Evolutionary conservation across 1,140 invertebrate genomes (phyloP).

Genomic region (Trialeurodes vaporariorum): DNA sequence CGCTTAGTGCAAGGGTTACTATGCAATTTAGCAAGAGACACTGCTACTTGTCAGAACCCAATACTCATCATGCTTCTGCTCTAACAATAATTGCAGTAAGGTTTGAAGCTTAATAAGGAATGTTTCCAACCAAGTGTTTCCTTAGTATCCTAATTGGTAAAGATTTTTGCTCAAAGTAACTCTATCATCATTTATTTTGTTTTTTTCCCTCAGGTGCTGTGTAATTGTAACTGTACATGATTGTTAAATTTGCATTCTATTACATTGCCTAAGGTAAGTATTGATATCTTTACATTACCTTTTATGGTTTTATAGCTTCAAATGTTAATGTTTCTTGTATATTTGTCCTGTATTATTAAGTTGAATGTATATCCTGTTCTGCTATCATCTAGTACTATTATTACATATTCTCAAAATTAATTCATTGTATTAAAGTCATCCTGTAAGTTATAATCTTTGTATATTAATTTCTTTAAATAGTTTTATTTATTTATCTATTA

Average conservation of each 20-base stretch:
- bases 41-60: not conserved
- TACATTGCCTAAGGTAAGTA: not conserved
- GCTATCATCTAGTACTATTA: not conserved
- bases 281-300: not conserved
- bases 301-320: not conserved
- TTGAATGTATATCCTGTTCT: not conserved
- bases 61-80: not conserved
- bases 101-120: not conserved
- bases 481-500: not conserved
- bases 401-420: not conserved
- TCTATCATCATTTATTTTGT: not conserved
- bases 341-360: not conserved
- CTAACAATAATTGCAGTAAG: not conserved
- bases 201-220: not conserved
- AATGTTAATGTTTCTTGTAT: not conserved
- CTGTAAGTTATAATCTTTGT: not conserved
- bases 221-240: not conserved
- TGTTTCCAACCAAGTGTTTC: not conserved
- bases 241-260: not conserved
- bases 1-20: too few species aligned
- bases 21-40: not conserved
- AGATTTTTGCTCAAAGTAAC: too few species aligned
- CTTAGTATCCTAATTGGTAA: too few species aligned
- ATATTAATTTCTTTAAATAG: not conserved
- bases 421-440: not conserved